Conservation (phyloP, 2,888 invertebrate species). For the Sarcophaga caerulescens region DNA sequence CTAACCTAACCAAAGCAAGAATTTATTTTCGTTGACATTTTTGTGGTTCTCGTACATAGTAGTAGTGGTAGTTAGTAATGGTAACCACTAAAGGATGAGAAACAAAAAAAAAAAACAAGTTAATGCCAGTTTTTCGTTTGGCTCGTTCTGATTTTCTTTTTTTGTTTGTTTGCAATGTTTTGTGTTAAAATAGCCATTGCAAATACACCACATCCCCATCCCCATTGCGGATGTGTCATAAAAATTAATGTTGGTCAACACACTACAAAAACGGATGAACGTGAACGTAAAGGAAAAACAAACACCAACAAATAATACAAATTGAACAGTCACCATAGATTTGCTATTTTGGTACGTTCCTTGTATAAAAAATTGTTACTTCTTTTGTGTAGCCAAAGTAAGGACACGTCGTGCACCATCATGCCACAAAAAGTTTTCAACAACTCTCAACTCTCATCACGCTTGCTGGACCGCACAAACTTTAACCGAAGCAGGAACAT, state of each 20-base stretch:
- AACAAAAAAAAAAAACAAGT: too few relatives aligned
- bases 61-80: too few relatives aligned
- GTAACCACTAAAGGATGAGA: too few relatives aligned
- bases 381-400: not conserved
- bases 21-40: too few relatives aligned
- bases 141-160: not conserved
- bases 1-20: too few relatives aligned
- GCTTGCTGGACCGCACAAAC: not conserved
- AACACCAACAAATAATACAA: not conserved
- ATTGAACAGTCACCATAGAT: not conserved
- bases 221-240: slow-evolving; percentile 57
- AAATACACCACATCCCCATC: slow-evolving; percentile 41
- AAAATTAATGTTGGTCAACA: slow-evolving; percentile 55
- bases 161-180: not conserved
- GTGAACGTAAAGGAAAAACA: not conserved
- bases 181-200: slow-evolving; percentile 22
- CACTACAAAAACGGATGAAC: slow-evolving; percentile 1
- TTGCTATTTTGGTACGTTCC: not conserved
- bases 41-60: too few relatives aligned
- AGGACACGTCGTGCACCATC: not conserved
- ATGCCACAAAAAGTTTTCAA: not conserved
- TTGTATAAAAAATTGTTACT: not conserved
- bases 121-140: not conserved
- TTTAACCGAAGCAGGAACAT: slow-evolving; percentile 11
- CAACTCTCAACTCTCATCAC: not conserved